Evolutionary conservation across 2,888 invertebrate species (phyloP), one percentile per base, ranked within the genome.

Genomic region (Heliconius charithonia): DNA sequence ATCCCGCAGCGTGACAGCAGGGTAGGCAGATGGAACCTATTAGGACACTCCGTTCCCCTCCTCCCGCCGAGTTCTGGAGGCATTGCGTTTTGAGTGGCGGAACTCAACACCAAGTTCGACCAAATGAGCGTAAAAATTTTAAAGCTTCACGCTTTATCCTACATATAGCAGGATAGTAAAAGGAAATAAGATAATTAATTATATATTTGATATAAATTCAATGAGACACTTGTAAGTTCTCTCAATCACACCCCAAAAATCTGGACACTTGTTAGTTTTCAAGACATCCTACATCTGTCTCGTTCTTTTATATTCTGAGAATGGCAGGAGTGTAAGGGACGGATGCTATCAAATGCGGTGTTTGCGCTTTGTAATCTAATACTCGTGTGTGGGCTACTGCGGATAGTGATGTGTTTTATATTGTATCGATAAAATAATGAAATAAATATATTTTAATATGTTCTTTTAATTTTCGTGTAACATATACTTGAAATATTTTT

Each of bases 361-460:
- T 84, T 87, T 81, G 84, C 85, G 85, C 88, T 90, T 91, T 89
- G 93, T 89, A 92, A 93, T 89, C 84, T 84, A 90, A 93, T 93
- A 93, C 85, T 86, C 92, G 92, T 93, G 92, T 88, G 87, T 88
- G 87, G 84, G 86, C 85, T 85, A 85, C 83, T 88, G 87, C 81
- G 83, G 80, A 82, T 86, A 88, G 89, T 83, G 89, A 83, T 83
- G 88, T 79, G 65, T 41, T 67, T 29, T 37, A 63, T 79, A n/a
- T 67, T 74, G 10, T 75, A 76, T 82, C 79, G 80, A 79, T 76
- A 77, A 65, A 56, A 56, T 56, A 56, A 10, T 25, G 22, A 37
- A 67, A 37, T 16, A 2, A n/a, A 45, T 10, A 45, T 45, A 45
- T 45, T 45, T 45, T 45, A 45, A 45, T 13, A 13, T 13, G 13